Base-by-base conservation (phyloP, 2,113 vertebrate genomes). In the Platysteira castanea region DNA sequence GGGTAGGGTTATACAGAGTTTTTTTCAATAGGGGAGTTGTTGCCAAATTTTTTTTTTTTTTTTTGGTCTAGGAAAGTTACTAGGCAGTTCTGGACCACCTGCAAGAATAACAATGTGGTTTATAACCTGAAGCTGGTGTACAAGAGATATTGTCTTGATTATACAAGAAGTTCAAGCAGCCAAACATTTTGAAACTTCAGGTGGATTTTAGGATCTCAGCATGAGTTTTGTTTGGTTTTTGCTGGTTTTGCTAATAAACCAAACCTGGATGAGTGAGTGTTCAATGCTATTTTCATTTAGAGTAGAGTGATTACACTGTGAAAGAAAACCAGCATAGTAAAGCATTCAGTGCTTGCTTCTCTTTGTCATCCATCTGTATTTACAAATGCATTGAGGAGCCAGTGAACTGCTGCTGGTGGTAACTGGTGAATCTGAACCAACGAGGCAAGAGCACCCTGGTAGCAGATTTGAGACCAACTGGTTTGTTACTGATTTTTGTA, bases 1-100 rank as follows among this genome's bases (percentile, higher is more conserved):
- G 2, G 0, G 5, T 53, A 14, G 2, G 0, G 1, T 13, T 57
- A 21, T 15, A 24, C 5, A 13, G 2, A 14, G 2, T 0, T 20
- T 28, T 65, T 65, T 42, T 54, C 13, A 9, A 1, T 0, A 6
- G 7, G 11, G 17, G 3, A 19, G 0, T 20, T 19, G 7, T 14
- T 9, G 8, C 7, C 7, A 1, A 1, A n/a, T 16, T 24, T 22
- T 9, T 68, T 24, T 7, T n/a, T 50, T 18, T 6, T 22, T 4
- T 76, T 76, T 75, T 27, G 3, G 56, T 28, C 22, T 59, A 46
- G 12, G 35, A 57, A 84, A 61, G 69, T 57, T 52, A 65, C 10
- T 60, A n/a, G 24, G 28, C 5, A 11, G 6, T 35, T 80, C 22
- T 37, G n/a, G 10, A 56, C 41, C 31, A 37, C 18, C 7, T 24